Percentiles rank a stretch among this genome's conserved stretches.
Evolutionary conservation across 2,113 vertebrate species (phyloP).

Genomic region (Tauraco erythrolophus): DNA sequence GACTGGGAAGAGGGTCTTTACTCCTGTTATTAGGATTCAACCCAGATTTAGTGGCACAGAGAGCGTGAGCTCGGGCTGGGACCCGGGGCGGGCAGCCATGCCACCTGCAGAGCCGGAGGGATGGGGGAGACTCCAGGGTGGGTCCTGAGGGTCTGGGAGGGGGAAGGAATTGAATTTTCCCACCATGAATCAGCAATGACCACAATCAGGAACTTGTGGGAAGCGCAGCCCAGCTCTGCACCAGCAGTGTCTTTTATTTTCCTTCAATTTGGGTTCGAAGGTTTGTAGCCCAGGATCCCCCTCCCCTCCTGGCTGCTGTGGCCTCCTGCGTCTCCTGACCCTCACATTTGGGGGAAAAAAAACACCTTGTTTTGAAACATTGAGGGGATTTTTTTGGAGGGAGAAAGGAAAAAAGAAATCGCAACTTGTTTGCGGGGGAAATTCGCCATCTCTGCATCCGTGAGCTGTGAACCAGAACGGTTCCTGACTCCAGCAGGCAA

Average conservation of each 20-base stretch:
- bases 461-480: not conserved
- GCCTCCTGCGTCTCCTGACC: not conserved
- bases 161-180: not conserved
- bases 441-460: not conserved
- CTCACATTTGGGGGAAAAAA: not conserved
- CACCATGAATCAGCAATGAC: rapidly evolving
- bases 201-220: rapidly evolving
- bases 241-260: rapidly evolving
- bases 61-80: not conserved
- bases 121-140: too few relatives aligned
- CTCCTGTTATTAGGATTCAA: not conserved
- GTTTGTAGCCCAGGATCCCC: not conserved
- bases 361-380: not conserved
- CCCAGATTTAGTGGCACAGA: not conserved
- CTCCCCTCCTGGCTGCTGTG: not conserved
- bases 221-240: not conserved
- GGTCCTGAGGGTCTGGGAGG: not conserved
- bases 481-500: not conserved
- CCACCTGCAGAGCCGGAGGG: not conserved
- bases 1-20: not conserved
- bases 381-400: not conserved
- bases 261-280: not conserved
- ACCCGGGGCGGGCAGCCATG: not conserved
- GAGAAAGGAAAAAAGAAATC: not conserved
- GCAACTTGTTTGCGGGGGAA: not conserved